phyloP scores from a whole-genome alignment of 1,140 invertebrate genomes.

The Bombus breviceps region DNA sequence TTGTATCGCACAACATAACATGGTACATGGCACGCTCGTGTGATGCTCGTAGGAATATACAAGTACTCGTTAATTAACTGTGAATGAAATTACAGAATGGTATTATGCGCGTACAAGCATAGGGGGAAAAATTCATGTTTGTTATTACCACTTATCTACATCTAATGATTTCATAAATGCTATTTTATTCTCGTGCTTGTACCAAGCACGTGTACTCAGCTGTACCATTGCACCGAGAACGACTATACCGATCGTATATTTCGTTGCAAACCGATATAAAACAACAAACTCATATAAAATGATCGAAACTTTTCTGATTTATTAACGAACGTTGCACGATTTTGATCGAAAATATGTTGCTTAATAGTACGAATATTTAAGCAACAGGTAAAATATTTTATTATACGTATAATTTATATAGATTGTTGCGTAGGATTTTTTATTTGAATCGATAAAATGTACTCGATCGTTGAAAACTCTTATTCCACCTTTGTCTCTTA shows the following conservation, averaged over 20 bases:
- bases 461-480: not conserved
- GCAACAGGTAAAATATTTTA: no score
- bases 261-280: not conserved
- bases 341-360: not conserved
- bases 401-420: no score
- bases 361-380: no score
- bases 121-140: not conserved
- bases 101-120: not conserved
- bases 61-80: not conserved
- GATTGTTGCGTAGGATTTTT: not conserved
- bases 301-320: not conserved
- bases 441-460: no score
- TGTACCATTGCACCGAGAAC: not conserved
- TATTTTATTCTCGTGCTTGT: not conserved
- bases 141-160: not conserved
- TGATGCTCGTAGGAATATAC: not conserved
- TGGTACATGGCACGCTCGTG: not conserved
- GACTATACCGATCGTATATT: not conserved
- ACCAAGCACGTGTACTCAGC: not conserved
- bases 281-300: no score
- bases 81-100: not conserved
- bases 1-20: not conserved
- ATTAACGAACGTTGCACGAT: not conserved
- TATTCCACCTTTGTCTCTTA: not conserved
- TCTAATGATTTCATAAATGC: not conserved